phyloP scores from a whole-genome alignment of 37 sponge, comb jelly and placozoan species.

The Hormiphora californensis region DNA sequence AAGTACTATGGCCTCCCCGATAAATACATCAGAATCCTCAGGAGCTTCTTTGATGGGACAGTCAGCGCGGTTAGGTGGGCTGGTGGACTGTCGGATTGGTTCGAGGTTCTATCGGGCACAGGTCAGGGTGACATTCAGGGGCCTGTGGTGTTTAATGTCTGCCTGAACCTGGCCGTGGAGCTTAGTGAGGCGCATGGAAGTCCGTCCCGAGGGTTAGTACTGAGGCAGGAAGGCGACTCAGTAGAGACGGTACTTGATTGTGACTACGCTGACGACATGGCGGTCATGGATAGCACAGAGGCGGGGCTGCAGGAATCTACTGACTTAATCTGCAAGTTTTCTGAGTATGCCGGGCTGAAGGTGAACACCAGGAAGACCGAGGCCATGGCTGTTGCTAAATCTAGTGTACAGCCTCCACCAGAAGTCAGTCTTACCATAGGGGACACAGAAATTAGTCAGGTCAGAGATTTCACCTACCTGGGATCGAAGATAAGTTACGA shows the following conservation, averaged over 20 bases:
- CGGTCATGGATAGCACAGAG: background rate
- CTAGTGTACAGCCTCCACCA: background rate
- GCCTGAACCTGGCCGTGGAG: background rate
- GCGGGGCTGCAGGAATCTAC: conserved; percentile 26
- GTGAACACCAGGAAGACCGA: background rate
- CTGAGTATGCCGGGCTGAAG: background rate
- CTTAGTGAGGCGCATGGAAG: too few relatives aligned
- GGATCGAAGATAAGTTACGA: background rate
- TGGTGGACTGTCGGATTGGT: background rate
- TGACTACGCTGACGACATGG: background rate
- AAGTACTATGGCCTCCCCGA: background rate
- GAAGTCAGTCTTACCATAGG: background rate
- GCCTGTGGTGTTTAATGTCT: background rate
- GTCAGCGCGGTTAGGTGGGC: background rate
- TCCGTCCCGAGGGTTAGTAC: too few relatives aligned
- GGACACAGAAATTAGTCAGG: background rate
- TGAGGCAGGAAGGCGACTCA: background rate
- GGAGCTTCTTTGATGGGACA: background rate
- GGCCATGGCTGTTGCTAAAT: background rate
- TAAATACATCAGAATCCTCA: background rate
- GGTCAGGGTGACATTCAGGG: conserved; percentile 5
- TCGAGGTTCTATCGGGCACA: background rate
- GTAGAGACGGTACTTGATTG: background rate
- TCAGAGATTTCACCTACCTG: background rate
- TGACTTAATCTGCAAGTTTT: background rate